phyloP scores from a whole-genome alignment of 2,888 invertebrate genomes.

The Clitarchus hookeri region DNA sequence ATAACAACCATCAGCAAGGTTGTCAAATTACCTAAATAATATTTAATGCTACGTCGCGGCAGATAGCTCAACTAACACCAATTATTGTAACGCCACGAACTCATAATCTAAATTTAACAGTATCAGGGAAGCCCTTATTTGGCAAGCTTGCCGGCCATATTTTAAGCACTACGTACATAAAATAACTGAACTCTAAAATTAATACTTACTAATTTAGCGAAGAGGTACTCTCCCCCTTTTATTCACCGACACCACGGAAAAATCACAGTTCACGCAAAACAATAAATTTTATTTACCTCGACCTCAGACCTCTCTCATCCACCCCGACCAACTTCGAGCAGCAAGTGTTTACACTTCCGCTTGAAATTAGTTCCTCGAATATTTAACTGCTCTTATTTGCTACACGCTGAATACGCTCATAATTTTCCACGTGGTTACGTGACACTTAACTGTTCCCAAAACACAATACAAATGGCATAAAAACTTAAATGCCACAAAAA shows the following conservation, averaged over 20 bases:
- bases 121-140: background rate
- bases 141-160: conserved; percentile 10
- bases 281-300: conserved; percentile 6
- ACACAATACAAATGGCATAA: background rate
- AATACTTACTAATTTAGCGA: background rate
- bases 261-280: background rate
- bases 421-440: too few species aligned
- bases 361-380: conserved; percentile 24
- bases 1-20: too few species aligned
- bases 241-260: background rate
- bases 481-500: background rate
- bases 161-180: background rate
- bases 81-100: background rate
- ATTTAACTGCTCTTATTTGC: background rate
- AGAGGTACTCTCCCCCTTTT: background rate
- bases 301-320: conserved; percentile 23
- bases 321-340: conserved; percentile 27
- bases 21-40: too few species aligned
- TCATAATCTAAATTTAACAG: background rate
- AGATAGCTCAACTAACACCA: too few species aligned
- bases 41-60: too few species aligned
- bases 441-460: too few species aligned
- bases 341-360: conserved; percentile 18
- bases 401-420: background rate
- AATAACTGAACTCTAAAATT: background rate